These are phyloP conservation scores for Triops longicaudatus DNA, from an alignment of 1,140 invertebrate genomes.

Conservation along the genomic window DNA sequence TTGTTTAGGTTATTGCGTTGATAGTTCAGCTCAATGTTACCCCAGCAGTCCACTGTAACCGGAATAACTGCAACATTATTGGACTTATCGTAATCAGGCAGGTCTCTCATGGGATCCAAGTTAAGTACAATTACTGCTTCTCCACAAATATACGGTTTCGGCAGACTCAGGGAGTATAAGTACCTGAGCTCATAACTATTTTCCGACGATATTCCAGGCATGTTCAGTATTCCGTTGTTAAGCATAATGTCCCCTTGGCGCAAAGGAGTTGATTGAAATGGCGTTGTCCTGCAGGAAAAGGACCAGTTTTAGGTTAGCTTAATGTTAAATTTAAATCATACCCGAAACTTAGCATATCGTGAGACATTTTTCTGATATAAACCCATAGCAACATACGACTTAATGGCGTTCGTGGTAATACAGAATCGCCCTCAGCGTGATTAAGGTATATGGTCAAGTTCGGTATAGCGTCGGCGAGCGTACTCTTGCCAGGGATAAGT, in stretches of 20 bases:
- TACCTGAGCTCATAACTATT: neutral
- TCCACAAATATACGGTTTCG: neutral
- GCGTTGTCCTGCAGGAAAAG: neutral
- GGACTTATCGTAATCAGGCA: neutral
- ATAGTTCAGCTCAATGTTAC: neutral
- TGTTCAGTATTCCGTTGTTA: neutral
- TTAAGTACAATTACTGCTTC: neutral
- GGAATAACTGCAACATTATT: constrained; percentile 20
- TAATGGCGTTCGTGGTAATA: neutral
- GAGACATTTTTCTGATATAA: neutral
- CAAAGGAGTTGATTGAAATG: neutral
- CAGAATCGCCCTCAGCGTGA: neutral
- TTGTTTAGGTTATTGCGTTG: neutral
- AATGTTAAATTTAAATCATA: neutral
- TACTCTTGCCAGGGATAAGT: neutral
- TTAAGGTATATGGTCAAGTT: neutral
- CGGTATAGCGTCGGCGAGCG: neutral
- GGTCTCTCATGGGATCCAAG: neutral
- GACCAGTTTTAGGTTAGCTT: neutral
- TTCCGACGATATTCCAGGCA: neutral
- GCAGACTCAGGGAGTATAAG: neutral
- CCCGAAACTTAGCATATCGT: neutral
- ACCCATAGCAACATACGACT: neutral
- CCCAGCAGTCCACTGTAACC: constrained; percentile 21
- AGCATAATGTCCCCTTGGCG: neutral